Conservation (phyloP, 2,888 invertebrate genomes). For the Halocaridina rubra region DNA sequence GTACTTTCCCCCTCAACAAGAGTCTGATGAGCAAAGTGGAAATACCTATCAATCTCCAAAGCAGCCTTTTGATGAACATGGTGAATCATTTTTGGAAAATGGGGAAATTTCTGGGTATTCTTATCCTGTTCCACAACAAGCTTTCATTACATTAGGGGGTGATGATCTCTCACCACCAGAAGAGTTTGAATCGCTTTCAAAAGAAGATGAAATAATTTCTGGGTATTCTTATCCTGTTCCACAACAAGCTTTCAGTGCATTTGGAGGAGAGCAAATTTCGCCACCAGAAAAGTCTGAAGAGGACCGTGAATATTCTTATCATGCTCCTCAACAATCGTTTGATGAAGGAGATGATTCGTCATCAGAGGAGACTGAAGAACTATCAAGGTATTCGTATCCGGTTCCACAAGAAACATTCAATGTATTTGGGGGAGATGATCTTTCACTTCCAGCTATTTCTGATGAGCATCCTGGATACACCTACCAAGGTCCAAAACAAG, state of each 20-base stretch:
- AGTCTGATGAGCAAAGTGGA: not conserved
- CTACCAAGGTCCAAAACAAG: not conserved
- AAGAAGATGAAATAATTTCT: not conserved
- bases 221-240: not conserved
- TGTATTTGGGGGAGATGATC: not conserved
- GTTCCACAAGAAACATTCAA: not conserved
- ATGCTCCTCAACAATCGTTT: not conserved
- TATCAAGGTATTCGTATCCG: constrained; percentile 5
- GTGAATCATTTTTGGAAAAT: not conserved
- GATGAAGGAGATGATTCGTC: not conserved
- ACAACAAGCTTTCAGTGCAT: not conserved
- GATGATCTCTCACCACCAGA: not conserved
- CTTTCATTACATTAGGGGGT: not conserved
- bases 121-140: not conserved
- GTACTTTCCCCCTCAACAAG: too few species aligned
- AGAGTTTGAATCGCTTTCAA: not conserved
- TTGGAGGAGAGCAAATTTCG: not conserved
- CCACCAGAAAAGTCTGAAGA: too few species aligned
- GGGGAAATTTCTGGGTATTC: not conserved
- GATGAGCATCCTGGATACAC: not conserved
- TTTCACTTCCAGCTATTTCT: not conserved
- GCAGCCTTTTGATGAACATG: not conserved
- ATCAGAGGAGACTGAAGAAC: not conserved
- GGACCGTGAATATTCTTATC: not conserved
- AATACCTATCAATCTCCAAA: not conserved